A percentile compares a stretch with the other conserved stretches of the same genome.
phyloP scores from a whole-genome alignment of 2,888 invertebrate genomes.

The Kuschelorhynchus macadamiae region DNA sequence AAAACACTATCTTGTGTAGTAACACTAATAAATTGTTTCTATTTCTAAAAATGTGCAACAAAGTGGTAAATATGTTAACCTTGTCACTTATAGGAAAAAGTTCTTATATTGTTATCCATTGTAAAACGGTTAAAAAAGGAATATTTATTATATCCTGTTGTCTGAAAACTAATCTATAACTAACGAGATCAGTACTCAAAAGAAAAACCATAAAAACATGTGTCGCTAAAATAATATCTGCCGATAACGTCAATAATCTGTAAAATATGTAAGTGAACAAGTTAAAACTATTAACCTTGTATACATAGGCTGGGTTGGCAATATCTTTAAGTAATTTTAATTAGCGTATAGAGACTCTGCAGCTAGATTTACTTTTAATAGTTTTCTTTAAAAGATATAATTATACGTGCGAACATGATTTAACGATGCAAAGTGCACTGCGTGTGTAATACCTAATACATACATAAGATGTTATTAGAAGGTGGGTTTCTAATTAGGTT shows the following conservation, averaged over 20 bases:
- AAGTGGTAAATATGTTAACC: too few relatives aligned
- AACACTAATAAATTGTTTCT: too few relatives aligned
- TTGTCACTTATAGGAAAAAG: too few relatives aligned
- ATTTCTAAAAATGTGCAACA: too few relatives aligned
- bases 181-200: too few relatives aligned
- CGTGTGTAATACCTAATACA: conserved; percentile 35
- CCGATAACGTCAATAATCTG: conserved; percentile 5
- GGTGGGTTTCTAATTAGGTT: conserved; percentile 28
- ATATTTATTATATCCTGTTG: too few relatives aligned
- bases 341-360: conserved; percentile 22
- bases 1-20: too few relatives aligned
- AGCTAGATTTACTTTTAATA: conserved; percentile 30
- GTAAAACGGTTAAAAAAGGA: too few relatives aligned
- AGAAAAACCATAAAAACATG: conserved; percentile 15
- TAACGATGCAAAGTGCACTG: conserved; percentile 25
- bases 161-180: too few relatives aligned
- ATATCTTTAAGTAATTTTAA: conserved; percentile 21
- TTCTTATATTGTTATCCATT: too few relatives aligned
- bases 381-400: conserved; percentile 41
- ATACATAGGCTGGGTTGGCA: conserved; percentile 11
- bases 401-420: conserved; percentile 45
- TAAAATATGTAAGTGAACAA: conserved; percentile 14
- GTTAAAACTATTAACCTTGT: conserved; percentile 20
- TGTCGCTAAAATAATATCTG: neutral
- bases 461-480: conserved; percentile 19